Conservation (phyloP, 2,113 vertebrate genomes). For the Noctilio leporinus region DNA sequence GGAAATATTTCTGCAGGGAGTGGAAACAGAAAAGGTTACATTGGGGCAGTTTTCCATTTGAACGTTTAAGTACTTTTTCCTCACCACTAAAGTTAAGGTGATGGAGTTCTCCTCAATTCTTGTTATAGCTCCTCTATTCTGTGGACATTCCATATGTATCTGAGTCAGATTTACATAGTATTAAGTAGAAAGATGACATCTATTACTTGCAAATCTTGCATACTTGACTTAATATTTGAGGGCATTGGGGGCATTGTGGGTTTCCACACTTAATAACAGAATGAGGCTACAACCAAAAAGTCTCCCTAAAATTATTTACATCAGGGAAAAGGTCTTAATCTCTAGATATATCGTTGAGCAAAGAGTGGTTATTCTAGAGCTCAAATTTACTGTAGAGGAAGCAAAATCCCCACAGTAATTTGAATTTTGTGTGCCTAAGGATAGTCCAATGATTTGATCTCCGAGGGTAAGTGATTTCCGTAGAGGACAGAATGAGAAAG, state of each 20-base stretch:
- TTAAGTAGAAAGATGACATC: conserved; percentile 52
- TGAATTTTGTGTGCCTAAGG: not conserved
- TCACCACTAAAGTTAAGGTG: conserved; percentile 59
- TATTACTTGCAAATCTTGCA: conserved; percentile 56
- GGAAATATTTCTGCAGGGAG: conserved; percentile 63
- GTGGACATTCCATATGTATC: conserved; percentile 33
- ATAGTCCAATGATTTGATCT: not conserved
- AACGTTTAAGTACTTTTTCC: conserved; percentile 58
- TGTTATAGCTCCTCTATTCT: conserved; percentile 42
- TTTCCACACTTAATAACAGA: conserved; percentile 42
- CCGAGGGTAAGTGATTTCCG: not conserved
- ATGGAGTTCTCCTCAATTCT: conserved; percentile 52
- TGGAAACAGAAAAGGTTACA: conserved; percentile 56
- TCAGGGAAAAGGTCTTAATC: not conserved
- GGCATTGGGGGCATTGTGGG: not conserved
- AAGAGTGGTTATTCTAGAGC: not conserved
- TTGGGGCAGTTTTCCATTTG: conserved; percentile 33
- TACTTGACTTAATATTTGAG: conserved; percentile 55
- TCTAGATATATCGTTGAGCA: conserved; percentile 23
- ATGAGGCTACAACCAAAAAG: not conserved
- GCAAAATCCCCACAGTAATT: conserved; percentile 11
- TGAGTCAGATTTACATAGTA: conserved; percentile 56
- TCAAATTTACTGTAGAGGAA: conserved; percentile 25
- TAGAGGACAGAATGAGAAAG: not conserved
- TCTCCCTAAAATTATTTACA: conserved; percentile 8